A percentile compares a stretch with the other conserved stretches of the same genome.
Conservation (phyloP, 53 echinoderm and acorn worm genomes). For the Apostichopus leukothele region DNA sequence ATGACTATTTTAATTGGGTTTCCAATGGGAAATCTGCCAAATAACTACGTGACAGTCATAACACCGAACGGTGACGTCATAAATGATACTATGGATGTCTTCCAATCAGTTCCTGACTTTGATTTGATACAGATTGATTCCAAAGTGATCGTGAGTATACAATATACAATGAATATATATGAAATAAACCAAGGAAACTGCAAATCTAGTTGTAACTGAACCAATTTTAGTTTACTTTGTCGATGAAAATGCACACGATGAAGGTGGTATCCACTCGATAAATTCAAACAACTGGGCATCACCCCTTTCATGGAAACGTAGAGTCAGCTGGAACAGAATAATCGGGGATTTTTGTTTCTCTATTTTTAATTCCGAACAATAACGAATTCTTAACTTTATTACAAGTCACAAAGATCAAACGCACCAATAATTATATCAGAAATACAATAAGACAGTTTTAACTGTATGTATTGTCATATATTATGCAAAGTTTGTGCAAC, state of each 20-base stretch:
- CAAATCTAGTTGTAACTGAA: no score
- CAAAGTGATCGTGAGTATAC: slow-evolving; percentile 1
- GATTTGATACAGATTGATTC: slow-evolving; percentile 17
- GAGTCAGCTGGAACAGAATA: background rate
- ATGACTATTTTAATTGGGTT: slow-evolving; percentile 16
- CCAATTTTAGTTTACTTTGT: background rate
- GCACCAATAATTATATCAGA: no score
- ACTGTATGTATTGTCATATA: no score
- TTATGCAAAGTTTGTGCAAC: no score
- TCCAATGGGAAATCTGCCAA: background rate
- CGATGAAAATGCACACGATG: background rate
- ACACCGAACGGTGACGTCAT: slow-evolving; percentile 7
- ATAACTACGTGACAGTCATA: background rate
- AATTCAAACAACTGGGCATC: background rate
- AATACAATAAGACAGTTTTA: no score
- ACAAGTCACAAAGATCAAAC: no score
- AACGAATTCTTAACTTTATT: no score
- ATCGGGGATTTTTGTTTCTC: background rate
- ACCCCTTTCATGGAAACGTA: background rate
- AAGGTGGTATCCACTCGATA: background rate
- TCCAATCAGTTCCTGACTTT: background rate
- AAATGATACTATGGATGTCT: background rate
- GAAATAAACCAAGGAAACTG: no score
- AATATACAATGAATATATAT: background rate
- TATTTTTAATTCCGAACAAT: background rate